Evolutionary conservation across 2,888 invertebrate species (phyloP).

Genomic region (Mythimna impura): DNA sequence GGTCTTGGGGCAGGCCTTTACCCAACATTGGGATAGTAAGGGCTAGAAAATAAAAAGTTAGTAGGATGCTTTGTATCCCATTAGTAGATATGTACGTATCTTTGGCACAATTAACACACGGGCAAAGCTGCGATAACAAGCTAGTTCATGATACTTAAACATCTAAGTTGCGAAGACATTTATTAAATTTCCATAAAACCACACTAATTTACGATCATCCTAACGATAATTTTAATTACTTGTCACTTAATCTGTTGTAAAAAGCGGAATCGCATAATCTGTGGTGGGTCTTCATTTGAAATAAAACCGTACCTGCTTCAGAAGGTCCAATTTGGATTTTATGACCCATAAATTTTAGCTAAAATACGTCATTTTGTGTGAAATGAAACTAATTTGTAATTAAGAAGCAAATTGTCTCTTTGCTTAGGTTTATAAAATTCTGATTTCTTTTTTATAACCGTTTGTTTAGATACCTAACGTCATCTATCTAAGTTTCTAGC

Average conservation of each 20-base stretch:
- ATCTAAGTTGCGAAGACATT: slow-evolving; percentile 21
- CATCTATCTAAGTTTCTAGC: not conserved
- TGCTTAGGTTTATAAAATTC: not conserved
- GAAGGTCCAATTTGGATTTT: slow-evolving; percentile 51
- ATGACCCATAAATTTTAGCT: slow-evolving; percentile 57
- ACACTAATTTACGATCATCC: slow-evolving; percentile 39
- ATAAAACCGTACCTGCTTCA: slow-evolving; percentile 16
- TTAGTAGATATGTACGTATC: no score
- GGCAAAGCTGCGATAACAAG: not conserved
- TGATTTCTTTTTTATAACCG: not conserved
- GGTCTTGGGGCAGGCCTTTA: no score
- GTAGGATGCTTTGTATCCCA: no score
- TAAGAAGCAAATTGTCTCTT: slow-evolving; percentile 11
- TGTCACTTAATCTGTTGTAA: slow-evolving; percentile 59
- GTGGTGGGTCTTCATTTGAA: slow-evolving; percentile 55
- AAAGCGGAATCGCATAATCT: slow-evolving; percentile 43
- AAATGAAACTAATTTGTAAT: slow-evolving; percentile 39
- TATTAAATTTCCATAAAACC: slow-evolving; percentile 35
- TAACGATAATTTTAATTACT: slow-evolving; percentile 49
- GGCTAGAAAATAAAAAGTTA: no score
- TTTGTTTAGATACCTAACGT: not conserved
- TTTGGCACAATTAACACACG: not conserved
- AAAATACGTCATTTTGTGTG: slow-evolving; percentile 35
- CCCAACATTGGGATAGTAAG: no score
- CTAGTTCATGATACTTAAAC: slow-evolving; percentile 1